phyloP scores from a whole-genome alignment of 2,113 vertebrate species.

The Salminus brasiliensis region DNA sequence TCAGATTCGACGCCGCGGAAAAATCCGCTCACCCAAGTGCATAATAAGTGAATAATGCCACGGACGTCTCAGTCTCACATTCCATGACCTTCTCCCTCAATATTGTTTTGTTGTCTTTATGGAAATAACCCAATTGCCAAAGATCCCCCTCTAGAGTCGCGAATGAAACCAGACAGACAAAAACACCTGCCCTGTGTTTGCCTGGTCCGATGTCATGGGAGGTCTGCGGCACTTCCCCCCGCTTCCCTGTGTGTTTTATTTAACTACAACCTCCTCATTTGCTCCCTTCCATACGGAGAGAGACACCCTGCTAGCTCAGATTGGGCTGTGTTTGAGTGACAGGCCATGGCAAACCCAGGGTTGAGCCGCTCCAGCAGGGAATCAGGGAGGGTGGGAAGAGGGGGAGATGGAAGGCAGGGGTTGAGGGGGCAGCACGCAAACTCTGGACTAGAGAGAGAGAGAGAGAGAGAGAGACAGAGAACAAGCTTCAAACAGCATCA shows the following conservation, averaged over 20 bases:
- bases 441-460: slow-evolving; percentile 33
- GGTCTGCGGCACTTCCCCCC: background rate
- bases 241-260: slow-evolving; percentile 31
- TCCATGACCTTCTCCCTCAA: slow-evolving; percentile 4
- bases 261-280: slow-evolving; percentile 14
- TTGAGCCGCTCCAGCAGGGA: slow-evolving; percentile 24
- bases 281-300: background rate
- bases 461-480: slow-evolving; percentile 36
- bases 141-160: background rate
- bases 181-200: background rate
- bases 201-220: background rate
- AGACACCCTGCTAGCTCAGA: background rate
- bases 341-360: slow-evolving; percentile 3
- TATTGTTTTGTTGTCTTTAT: slow-evolving; percentile 18
- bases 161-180: background rate
- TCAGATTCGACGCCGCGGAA: background rate
- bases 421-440: background rate
- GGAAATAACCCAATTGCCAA: background rate
- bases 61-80: background rate
- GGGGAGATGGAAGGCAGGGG: background rate
- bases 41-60: background rate
- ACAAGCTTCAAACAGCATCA: slow-evolving; percentile 43
- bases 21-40: background rate
- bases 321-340: slow-evolving; percentile 44
- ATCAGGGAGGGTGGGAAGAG: background rate